phyloP scores from a whole-genome alignment of 2,888 invertebrate species.

The Phaonia tiefii region DNA sequence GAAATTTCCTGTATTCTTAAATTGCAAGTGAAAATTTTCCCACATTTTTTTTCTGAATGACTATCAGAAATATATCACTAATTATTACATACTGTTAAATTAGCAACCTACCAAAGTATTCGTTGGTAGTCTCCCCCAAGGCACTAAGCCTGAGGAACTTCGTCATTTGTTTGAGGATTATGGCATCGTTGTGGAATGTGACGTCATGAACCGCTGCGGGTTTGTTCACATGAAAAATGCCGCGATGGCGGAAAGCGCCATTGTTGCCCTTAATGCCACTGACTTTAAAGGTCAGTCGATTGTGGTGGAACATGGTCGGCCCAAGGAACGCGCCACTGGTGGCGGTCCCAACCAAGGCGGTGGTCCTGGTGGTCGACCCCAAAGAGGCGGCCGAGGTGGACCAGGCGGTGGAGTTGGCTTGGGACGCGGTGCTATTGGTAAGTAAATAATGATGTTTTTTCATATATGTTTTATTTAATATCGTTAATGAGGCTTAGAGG shows the following conservation, averaged over 20 bases:
- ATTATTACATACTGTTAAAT: slow-evolving; percentile 7
- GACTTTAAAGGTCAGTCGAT: slow-evolving; percentile 92
- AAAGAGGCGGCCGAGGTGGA: slow-evolving; percentile 59
- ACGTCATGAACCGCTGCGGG: slow-evolving; percentile 96
- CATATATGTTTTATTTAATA: not conserved
- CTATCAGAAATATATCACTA: slow-evolving; percentile 1
- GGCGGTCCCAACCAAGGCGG: slow-evolving; percentile 61
- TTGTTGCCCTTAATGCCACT: slow-evolving; percentile 89
- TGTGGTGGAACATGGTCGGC: slow-evolving; percentile 91
- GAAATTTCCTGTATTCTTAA: not conserved
- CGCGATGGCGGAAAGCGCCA: slow-evolving; percentile 91
- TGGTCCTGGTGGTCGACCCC: slow-evolving; percentile 71
- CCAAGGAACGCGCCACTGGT: slow-evolving; percentile 84
- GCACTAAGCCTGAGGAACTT: slow-evolving; percentile 91
- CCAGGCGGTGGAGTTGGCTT: slow-evolving; percentile 72
- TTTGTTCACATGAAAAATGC: slow-evolving; percentile 95
- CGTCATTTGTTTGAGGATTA: slow-evolving; percentile 91
- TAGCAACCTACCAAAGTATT: slow-evolving; percentile 86
- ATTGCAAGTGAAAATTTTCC: not conserved
- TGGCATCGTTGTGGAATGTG: slow-evolving; percentile 95
- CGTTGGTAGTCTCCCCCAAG: slow-evolving; percentile 94
- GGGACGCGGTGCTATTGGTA: slow-evolving; percentile 67
- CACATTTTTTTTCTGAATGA: not conserved
- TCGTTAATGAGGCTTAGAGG: slow-evolving; percentile 49
- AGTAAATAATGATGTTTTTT: slow-evolving; percentile 12